Conservation (phyloP, 2,888 invertebrate genomes). For the Biston betularia region DNA sequence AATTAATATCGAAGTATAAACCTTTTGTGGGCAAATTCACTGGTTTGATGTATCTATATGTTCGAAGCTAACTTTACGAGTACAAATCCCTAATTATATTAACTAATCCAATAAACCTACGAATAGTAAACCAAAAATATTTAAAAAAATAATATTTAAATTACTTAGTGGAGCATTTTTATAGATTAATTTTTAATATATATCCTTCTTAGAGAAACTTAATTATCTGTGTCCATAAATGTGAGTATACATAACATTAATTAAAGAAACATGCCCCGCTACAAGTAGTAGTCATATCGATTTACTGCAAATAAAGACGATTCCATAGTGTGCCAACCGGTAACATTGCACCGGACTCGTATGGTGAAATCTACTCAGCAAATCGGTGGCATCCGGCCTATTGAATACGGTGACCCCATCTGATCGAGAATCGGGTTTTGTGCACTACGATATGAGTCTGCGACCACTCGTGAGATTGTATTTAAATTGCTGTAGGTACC, state of each 20-base stretch:
- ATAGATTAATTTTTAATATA: too few species aligned
- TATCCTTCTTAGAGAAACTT: too few species aligned
- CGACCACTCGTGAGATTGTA: slow-evolving; percentile 51
- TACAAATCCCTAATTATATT: too few species aligned
- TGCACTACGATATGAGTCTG: slow-evolving; percentile 62
- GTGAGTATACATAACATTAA: neutral
- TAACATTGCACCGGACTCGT: slow-evolving; percentile 56
- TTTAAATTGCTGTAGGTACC: slow-evolving; percentile 7
- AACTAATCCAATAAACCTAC: too few species aligned
- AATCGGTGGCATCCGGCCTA: slow-evolving; percentile 84
- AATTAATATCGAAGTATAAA: too few species aligned
- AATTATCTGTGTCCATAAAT: neutral
- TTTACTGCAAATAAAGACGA: slow-evolving; percentile 61
- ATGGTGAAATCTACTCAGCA: slow-evolving; percentile 84
- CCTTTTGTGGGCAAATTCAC: too few species aligned
- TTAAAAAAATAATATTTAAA: too few species aligned
- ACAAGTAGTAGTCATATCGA: slow-evolving; percentile 11
- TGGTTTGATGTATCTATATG: too few species aligned
- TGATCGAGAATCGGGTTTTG: slow-evolving; percentile 71
- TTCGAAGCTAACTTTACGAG: too few species aligned
- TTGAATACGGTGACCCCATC: slow-evolving; percentile 86
- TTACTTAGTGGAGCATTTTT: too few species aligned
- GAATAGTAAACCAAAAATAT: too few species aligned
- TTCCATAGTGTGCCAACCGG: slow-evolving; percentile 82
- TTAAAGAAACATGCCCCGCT: neutral